A percentile compares a stretch with the other conserved stretches of the same genome.
phyloP scores from a whole-genome alignment of 2,797 vertebrate genomes.

The Phrynocephalus vlangalii region DNA sequence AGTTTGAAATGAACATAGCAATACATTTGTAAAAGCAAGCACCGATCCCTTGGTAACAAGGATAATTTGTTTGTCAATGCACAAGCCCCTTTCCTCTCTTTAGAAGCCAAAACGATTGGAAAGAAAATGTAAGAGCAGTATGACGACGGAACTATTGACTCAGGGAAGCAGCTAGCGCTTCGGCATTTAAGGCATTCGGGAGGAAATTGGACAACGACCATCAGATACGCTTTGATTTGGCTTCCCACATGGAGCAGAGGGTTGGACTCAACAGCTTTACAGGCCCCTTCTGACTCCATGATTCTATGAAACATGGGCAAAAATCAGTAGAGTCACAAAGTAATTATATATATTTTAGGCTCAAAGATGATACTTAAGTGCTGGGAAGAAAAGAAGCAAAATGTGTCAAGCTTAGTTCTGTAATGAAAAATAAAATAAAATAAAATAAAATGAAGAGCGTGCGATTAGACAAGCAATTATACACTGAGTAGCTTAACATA shows the following conservation, averaged over 20 bases:
- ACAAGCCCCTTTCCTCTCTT: not conserved
- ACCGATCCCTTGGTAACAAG: not conserved
- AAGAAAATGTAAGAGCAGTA: not conserved
- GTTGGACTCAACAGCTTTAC: too few species aligned
- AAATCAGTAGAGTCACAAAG: constrained; percentile 35
- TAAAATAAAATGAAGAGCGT: constrained; percentile 55
- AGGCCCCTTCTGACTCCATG: too few species aligned
- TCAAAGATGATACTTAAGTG: constrained; percentile 60
- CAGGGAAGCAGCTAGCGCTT: too few species aligned
- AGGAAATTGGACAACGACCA: too few species aligned
- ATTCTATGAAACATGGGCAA: rapidly evolving
- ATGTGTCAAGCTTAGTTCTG: constrained; percentile 60
- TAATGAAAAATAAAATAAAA: constrained; percentile 54
- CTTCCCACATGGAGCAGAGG: too few species aligned
- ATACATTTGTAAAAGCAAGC: not conserved
- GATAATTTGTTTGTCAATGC: not conserved
- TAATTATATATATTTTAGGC: constrained; percentile 53
- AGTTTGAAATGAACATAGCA: not conserved
- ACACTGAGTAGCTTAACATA: constrained; percentile 72
- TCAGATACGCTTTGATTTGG: too few species aligned
- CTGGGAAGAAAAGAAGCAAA: constrained; percentile 36
- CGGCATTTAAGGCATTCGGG: too few species aligned
- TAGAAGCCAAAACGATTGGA: not conserved
- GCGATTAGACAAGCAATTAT: constrained; percentile 75
- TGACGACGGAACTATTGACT: too few species aligned